A percentile compares a stretch with the other conserved stretches of the same genome.
phyloP scores from a whole-genome alignment of 2,888 invertebrate species.

The Troides aeacus region DNA sequence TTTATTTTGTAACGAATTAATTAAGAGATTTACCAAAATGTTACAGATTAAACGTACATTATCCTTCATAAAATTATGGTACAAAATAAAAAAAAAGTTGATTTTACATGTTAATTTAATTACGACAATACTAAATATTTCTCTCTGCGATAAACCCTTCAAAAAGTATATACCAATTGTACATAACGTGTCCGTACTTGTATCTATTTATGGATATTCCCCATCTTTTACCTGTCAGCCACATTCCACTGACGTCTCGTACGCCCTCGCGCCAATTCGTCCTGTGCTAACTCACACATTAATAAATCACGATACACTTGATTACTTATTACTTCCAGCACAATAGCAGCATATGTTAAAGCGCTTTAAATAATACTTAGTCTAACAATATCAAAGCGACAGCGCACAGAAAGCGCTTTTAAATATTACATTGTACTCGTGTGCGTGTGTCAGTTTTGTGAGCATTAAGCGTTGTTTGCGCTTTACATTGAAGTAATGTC shows the following conservation, averaged over 20 bases:
- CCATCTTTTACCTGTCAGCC: constrained; percentile 42
- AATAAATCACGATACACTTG: constrained; percentile 18
- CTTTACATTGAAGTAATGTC: constrained; percentile 32
- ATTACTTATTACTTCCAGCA: constrained; percentile 11
- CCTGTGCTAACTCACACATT: constrained; percentile 37
- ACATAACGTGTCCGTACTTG: constrained; percentile 32
- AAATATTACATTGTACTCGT: constrained; percentile 3
- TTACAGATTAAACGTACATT: too few relatives aligned
- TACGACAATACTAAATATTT: too few relatives aligned
- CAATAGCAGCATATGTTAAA: constrained; percentile 10
- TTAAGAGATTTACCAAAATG: too few relatives aligned
- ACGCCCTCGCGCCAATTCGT: constrained; percentile 45
- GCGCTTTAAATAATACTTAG: constrained; percentile 27
- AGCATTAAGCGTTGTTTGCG: constrained; percentile 33
- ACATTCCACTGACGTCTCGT: constrained; percentile 37
- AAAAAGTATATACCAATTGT: constrained; percentile 17
- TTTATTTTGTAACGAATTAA: too few relatives aligned
- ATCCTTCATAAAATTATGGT: too few relatives aligned
- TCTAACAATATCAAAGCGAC: constrained; percentile 23
- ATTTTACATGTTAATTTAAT: too few relatives aligned
- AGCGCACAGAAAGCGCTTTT: constrained; percentile 34
- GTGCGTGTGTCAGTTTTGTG: constrained; percentile 31
- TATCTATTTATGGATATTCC: constrained; percentile 42
- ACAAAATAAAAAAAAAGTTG: too few relatives aligned
- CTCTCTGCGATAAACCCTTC: constrained; percentile 7